Conservation (phyloP, 2,113 vertebrate species). For the Hemiprocne comata region DNA sequence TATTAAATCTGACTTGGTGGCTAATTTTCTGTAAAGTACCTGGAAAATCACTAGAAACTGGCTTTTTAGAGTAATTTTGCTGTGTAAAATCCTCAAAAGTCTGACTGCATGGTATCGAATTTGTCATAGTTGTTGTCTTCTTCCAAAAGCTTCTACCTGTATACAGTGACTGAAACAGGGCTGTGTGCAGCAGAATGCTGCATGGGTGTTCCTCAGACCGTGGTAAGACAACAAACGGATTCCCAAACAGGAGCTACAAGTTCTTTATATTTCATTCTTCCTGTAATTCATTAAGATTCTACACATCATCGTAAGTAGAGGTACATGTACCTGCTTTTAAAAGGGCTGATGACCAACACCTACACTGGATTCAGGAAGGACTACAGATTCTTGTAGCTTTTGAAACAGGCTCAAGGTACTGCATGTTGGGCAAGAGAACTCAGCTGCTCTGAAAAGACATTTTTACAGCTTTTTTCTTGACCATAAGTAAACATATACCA, state of each 20-base stretch:
- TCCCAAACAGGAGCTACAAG: neutral
- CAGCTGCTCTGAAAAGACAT: neutral
- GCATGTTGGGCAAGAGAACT: neutral
- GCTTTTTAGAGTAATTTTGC: neutral
- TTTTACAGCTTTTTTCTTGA: neutral
- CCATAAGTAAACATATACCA: neutral
- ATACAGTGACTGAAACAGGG: neutral
- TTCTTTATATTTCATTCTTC: neutral
- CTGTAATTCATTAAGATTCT: too few relatives aligned
- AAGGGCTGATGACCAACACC: neutral
- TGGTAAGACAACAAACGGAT: neutral
- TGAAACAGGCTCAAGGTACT: neutral
- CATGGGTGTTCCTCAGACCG: rapidly evolving
- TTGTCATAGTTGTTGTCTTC: neutral
- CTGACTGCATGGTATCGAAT: neutral
- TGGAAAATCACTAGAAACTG: neutral
- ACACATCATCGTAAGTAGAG: too few relatives aligned
- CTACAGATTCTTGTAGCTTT: neutral
- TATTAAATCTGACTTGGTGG: neutral
- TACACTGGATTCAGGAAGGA: neutral
- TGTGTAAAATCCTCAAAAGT: neutral
- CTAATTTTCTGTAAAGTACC: neutral
- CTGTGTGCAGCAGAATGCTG: neutral
- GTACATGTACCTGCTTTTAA: neutral
- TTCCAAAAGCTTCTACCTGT: neutral